phyloP scores from a whole-genome alignment of 2,113 vertebrate genomes.

The Vombatus ursinus region DNA sequence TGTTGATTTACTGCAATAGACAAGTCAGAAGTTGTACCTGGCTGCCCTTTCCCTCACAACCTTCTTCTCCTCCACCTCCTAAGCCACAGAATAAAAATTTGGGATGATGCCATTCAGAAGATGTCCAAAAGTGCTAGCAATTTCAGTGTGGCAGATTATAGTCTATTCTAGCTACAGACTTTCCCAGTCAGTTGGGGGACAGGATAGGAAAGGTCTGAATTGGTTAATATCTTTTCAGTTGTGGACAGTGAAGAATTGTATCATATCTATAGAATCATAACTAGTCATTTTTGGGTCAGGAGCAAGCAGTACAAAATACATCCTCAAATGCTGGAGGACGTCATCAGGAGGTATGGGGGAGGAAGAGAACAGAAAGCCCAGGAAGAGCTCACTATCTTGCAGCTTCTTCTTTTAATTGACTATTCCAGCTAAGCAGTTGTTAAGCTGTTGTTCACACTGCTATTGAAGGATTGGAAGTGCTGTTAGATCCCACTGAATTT shows the following conservation, averaged over 20 bases:
- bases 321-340: background rate
- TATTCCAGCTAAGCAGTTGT: background rate
- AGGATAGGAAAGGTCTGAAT: background rate
- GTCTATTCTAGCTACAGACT: background rate
- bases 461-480: background rate
- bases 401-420: background rate
- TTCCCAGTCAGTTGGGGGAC: background rate
- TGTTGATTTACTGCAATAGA: conserved; percentile 15
- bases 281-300: background rate
- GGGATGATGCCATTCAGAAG: background rate
- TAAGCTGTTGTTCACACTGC: background rate
- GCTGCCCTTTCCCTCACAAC: background rate
- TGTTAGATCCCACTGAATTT: background rate
- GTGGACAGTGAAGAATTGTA: background rate
- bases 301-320: background rate
- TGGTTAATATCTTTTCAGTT: background rate
- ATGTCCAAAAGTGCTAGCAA: background rate
- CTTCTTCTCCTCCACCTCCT: background rate
- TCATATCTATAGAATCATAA: background rate
- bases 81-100: background rate
- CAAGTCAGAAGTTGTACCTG: background rate
- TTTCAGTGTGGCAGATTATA: background rate
- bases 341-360: background rate
- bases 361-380: background rate
- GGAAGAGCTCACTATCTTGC: background rate